Percentiles rank a stretch among this genome's conserved stretches.
Evolutionary conservation across 1,140 invertebrate genomes (phyloP).

Genomic region (Megathymus violae): DNA sequence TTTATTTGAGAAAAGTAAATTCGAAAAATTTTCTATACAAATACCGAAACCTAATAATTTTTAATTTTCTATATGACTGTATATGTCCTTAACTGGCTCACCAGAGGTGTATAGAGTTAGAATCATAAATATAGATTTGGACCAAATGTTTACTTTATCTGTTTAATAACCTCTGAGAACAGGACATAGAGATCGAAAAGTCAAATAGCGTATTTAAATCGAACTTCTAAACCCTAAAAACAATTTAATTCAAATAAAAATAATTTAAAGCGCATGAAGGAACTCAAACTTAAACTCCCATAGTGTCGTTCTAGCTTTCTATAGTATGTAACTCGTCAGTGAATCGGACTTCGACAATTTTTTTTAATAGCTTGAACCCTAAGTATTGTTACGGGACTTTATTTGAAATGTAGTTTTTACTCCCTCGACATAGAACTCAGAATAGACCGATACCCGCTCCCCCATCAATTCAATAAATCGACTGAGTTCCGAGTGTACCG

Average conservation of each 20-base stretch:
- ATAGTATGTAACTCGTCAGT: slow-evolving; percentile 9
- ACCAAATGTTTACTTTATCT: too few species aligned
- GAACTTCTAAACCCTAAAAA: too few species aligned
- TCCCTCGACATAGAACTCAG: slow-evolving; percentile 17
- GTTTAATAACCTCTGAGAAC: too few species aligned
- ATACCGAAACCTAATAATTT: too few species aligned
- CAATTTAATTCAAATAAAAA: neutral
- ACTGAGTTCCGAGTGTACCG: slow-evolving; percentile 11
- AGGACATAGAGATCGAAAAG: too few species aligned
- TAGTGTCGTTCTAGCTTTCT: slow-evolving; percentile 3
- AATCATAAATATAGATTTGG: too few species aligned
- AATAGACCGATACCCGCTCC: neutral
- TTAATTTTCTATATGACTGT: too few species aligned
- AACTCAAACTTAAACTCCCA: neutral
- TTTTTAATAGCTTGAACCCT: slow-evolving; percentile 3
- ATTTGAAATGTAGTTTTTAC: slow-evolving; percentile 11
- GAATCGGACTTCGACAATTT: slow-evolving; percentile 2
- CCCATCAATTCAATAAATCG: slow-evolving; percentile 17
- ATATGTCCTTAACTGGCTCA: too few species aligned
- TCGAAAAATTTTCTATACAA: too few species aligned
- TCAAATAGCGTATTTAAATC: too few species aligned
- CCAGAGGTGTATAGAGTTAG: too few species aligned
- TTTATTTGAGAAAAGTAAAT: too few species aligned
- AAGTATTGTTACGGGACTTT: slow-evolving; percentile 3
- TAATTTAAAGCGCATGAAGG: slow-evolving; percentile 13